Evolutionary conservation across 2,797 vertebrate genomes (phyloP).

Genomic region (Takifugu rubripes): DNA sequence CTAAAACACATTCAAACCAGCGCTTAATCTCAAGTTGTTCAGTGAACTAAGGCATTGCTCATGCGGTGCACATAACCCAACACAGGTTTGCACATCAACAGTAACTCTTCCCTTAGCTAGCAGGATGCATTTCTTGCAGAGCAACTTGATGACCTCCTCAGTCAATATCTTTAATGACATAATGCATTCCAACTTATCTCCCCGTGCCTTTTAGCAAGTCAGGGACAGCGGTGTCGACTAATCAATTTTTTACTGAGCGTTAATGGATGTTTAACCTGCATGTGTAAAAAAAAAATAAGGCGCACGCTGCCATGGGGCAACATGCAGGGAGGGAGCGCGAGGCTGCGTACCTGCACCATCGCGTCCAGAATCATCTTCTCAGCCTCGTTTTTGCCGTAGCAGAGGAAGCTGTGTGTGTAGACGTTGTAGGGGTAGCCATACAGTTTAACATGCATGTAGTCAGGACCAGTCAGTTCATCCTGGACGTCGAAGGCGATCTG

Average conservation of each 20-base stretch:
- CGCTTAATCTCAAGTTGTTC: too few species aligned
- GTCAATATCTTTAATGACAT: conserved; percentile 70
- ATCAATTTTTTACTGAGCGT: conserved; percentile 39
- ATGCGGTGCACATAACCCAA: background rate
- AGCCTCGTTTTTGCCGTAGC: conserved; percentile 91
- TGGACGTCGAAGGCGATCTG: conserved; percentile 86
- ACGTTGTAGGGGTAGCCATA: conserved; percentile 89
- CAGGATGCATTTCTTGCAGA: conserved; percentile 40
- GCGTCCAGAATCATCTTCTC: conserved; percentile 82
- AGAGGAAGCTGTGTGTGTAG: conserved; percentile 93
- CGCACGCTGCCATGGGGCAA: background rate
- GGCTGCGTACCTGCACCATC: conserved; percentile 76
- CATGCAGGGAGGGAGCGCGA: background rate
- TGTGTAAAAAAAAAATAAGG: conserved; percentile 4
- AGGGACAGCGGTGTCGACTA: conserved; percentile 25
- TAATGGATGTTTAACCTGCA: conserved; percentile 45
- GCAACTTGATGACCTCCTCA: conserved; percentile 25
- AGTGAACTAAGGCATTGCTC: too few species aligned
- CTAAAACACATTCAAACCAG: too few species aligned
- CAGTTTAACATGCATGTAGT: conserved; percentile 68
- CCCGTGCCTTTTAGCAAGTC: conserved; percentile 32
- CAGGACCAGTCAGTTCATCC: conserved; percentile 39
- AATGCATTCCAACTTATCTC: conserved; percentile 60
- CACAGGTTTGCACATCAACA: background rate
- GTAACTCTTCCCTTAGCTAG: conserved; percentile 17